Conservation (phyloP, 2,113 vertebrate genomes). For the Motacilla alba region DNA sequence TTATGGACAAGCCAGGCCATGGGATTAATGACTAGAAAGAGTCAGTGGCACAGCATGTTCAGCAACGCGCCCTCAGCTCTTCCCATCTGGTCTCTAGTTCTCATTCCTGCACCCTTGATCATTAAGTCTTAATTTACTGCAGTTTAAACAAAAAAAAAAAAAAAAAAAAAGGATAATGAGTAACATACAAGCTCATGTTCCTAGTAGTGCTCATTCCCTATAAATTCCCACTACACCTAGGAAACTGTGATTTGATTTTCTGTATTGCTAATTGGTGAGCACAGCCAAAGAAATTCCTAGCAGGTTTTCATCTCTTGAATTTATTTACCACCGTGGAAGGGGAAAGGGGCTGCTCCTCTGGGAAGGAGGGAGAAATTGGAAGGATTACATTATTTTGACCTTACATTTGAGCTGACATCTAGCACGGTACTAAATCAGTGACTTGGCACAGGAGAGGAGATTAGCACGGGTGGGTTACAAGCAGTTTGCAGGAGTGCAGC, state of each 20-base stretch:
- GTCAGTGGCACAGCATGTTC: background rate
- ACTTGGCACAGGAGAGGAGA: conserved; percentile 14
- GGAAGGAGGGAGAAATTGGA: conserved; percentile 27
- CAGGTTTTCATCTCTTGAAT: conserved; percentile 54
- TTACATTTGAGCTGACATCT: conserved; percentile 53
- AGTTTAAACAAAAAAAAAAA: conserved; percentile 18
- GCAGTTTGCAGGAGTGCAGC: background rate
- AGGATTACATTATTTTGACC: conserved; percentile 58
- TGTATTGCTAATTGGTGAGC: conserved; percentile 17
- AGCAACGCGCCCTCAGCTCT: background rate
- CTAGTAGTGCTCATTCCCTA: conserved; percentile 15
- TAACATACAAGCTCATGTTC: conserved; percentile 21
- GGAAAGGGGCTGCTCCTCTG: background rate
- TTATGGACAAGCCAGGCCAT: background rate
- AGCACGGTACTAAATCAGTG: conserved; percentile 56
- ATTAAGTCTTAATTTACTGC: conserved; percentile 52
- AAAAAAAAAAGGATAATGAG: background rate
- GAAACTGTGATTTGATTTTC: conserved; percentile 53
- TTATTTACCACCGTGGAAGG: conserved; percentile 53
- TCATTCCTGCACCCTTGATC: conserved; percentile 20
- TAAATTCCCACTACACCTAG: conserved; percentile 50
- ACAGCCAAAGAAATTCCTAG: conserved; percentile 34
- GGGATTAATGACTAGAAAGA: background rate
- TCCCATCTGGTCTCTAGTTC: conserved; percentile 33
- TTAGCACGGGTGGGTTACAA: conserved; percentile 38